A percentile compares a stretch with the other conserved stretches of the same genome.
Evolutionary conservation across 2,888 invertebrate genomes (phyloP).

Genomic region (Tridacna crocea): DNA sequence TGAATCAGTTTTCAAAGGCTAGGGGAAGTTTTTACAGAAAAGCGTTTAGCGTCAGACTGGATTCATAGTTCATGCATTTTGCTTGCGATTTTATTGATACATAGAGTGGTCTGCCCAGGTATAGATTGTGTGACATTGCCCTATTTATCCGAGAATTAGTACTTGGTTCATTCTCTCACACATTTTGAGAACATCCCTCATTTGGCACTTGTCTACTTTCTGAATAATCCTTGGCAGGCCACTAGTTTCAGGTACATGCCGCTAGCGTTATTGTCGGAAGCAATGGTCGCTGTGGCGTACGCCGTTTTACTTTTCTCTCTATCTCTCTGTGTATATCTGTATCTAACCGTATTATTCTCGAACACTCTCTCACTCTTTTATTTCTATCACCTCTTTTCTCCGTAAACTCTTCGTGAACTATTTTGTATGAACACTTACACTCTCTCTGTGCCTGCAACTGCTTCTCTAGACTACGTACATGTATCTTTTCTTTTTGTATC

Average conservation of each 20-base stretch:
- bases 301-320: not conserved
- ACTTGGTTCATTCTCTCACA: no score
- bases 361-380: conserved; percentile 4
- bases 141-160: no score
- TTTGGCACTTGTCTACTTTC: no score
- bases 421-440: no score
- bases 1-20: no score
- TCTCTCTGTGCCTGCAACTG: no score
- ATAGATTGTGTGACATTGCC: no score
- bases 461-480: no score
- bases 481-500: no score
- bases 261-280: conserved; percentile 10
- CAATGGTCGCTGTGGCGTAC: conserved; percentile 10
- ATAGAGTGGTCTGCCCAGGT: no score
- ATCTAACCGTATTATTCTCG: not conserved
- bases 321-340: not conserved
- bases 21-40: no score
- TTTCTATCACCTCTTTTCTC: not conserved
- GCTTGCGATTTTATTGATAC: not conserved
- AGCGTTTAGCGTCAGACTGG: not conserved
- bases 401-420: not conserved
- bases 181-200: no score
- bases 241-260: conserved; percentile 1
- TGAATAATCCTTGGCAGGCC: not conserved
- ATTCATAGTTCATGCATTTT: conserved; percentile 18